These are phyloP conservation scores for Arctopsyche grandis DNA, from an alignment of 1,140 invertebrate species.

Conservation along the genomic window DNA sequence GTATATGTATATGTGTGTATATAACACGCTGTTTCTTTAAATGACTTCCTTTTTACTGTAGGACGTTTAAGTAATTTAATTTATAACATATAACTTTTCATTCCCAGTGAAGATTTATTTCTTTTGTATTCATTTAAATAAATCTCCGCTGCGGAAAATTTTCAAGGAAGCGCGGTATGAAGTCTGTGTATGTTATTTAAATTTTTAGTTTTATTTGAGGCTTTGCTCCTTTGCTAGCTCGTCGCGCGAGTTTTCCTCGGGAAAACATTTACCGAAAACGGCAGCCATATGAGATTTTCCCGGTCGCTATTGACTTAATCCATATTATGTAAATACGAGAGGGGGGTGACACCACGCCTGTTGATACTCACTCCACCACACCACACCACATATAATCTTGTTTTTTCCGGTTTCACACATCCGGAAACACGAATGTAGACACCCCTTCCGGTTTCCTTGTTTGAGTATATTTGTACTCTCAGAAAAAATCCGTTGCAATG, in stretches of 20 bases:
- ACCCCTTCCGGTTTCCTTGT: not conserved
- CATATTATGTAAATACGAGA: conserved; percentile 48
- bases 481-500: not conserved
- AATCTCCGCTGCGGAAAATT: no score
- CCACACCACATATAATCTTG: conserved; percentile 32
- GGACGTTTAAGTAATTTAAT: no score
- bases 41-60: no score
- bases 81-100: no score
- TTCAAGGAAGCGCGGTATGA: no score
- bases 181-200: no score
- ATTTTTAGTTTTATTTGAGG: not conserved
- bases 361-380: conserved; percentile 27
- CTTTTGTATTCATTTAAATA: no score
- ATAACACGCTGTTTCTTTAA: no score
- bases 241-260: conserved; percentile 5
- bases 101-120: no score
- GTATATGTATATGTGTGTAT: no score
- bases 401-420: conserved; percentile 32
- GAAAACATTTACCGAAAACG: conserved; percentile 16
- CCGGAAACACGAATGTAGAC: not conserved
- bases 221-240: not conserved
- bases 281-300: conserved; percentile 35
- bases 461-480: not conserved
- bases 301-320: conserved; percentile 46
- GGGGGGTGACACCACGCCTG: conserved; percentile 7